A percentile compares a stretch with the other conserved stretches of the same genome.
These are phyloP conservation scores for Gobius niger DNA, from an alignment of 2,113 vertebrate species.

Conservation along the genomic window DNA sequence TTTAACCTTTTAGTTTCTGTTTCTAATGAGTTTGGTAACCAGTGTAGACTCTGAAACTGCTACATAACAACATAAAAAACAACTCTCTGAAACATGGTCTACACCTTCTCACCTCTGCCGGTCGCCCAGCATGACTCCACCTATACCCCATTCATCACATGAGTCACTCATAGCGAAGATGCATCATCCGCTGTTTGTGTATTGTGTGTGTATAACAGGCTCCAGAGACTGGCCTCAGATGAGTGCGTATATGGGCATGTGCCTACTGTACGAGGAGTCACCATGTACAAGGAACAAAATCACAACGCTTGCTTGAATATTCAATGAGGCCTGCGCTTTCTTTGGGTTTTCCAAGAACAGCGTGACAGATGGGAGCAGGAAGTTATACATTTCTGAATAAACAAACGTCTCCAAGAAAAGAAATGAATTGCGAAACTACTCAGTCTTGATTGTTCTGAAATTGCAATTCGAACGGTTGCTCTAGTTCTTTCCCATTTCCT, in stretches of 20 bases:
- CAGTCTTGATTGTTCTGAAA: too few species aligned
- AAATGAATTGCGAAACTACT: too few species aligned
- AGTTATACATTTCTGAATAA: too few species aligned
- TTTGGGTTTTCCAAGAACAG: conserved; percentile 56
- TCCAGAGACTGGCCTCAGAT: conserved; percentile 35
- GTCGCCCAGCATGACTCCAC: conserved; percentile 44
- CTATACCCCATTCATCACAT: conserved; percentile 45
- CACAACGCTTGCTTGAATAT: background rate
- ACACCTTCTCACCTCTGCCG: conserved; percentile 15
- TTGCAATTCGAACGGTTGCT: too few species aligned
- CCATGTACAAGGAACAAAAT: background rate
- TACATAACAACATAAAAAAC: too few species aligned
- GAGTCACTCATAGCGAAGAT: conserved; percentile 49
- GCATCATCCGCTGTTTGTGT: conserved; percentile 39
- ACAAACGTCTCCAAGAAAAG: too few species aligned
- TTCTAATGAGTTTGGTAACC: too few species aligned
- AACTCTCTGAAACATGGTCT: background rate
- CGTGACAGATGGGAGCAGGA: conserved; percentile 19
- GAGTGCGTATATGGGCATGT: conserved; percentile 19
- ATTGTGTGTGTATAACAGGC: conserved; percentile 37
- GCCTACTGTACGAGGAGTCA: background rate
- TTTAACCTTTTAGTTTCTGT: too few species aligned
- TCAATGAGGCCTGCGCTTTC: conserved; percentile 11
- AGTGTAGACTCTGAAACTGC: too few species aligned
- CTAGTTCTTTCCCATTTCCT: too few species aligned